Conservation (phyloP, 2,797 vertebrate genomes). For the Chiloscyllium punctatum region DNA sequence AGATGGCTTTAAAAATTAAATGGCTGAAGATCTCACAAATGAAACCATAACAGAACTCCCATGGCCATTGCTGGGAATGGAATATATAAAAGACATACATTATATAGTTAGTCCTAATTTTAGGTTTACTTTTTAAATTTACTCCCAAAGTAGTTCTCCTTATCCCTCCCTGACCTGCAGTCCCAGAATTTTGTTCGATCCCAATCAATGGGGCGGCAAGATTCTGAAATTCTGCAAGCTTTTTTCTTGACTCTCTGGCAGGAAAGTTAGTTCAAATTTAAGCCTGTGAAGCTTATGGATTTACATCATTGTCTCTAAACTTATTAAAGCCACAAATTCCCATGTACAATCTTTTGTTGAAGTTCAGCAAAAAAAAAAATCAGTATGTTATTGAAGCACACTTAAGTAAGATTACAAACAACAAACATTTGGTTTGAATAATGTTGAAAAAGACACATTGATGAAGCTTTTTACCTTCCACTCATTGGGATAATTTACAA, state of each 20-base stretch:
- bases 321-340: too few relatives aligned
- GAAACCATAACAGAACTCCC: background rate
- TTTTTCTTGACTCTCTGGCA: background rate
- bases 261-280: background rate
- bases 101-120: background rate
- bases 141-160: background rate
- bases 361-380: background rate
- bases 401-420: background rate
- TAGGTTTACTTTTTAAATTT: background rate
- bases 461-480: too few relatives aligned
- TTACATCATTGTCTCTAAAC: background rate
- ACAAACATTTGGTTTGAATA: background rate
- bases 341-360: background rate
- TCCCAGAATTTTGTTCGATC: too few relatives aligned
- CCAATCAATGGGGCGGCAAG: background rate
- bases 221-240: background rate
- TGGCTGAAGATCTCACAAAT: background rate
- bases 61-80: background rate
- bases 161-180: too few relatives aligned
- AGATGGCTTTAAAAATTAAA: background rate
- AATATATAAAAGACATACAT: background rate
- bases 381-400: background rate
- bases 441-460: too few relatives aligned
- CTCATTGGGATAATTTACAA: too few relatives aligned
- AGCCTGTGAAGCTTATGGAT: background rate